Conservation (phyloP, 2,113 vertebrate genomes). For the Ictalurus punctatus region DNA sequence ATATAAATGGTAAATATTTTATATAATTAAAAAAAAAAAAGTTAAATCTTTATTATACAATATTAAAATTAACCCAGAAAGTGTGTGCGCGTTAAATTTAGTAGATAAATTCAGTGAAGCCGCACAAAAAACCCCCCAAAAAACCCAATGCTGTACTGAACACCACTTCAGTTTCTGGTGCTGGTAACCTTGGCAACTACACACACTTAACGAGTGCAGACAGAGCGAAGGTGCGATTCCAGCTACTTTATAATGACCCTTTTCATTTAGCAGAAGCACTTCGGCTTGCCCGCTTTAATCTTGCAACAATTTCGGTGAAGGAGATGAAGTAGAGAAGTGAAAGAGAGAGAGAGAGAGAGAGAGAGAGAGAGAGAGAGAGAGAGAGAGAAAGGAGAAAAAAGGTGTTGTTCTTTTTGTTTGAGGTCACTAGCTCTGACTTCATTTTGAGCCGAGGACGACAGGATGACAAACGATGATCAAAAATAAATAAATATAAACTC, state of each 20-base stretch:
- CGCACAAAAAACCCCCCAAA: too few relatives aligned
- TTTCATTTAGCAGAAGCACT: conserved; percentile 7
- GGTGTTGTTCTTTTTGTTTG: too few relatives aligned
- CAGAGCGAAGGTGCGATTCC: background rate
- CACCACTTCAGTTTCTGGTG: background rate
- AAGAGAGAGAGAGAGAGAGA: background rate
- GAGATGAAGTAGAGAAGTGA: background rate
- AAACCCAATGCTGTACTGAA: background rate
- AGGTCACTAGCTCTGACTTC: background rate
- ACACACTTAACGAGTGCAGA: background rate
- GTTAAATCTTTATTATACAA: background rate
- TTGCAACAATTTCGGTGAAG: background rate
- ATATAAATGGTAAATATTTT: background rate
- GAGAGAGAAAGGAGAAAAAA: background rate
- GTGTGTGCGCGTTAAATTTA: background rate
- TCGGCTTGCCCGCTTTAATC: background rate
- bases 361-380: background rate
- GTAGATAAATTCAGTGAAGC: background rate
- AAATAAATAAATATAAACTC: too few relatives aligned
- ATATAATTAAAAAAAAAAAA: too few relatives aligned
- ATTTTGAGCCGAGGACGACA: background rate
- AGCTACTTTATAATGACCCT: conserved; percentile 2
- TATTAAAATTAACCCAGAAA: background rate
- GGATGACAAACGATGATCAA: background rate
- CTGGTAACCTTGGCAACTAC: background rate